A percentile compares a stretch with the other conserved stretches of the same genome.
phyloP scores from a whole-genome alignment of 1,140 invertebrate species.

The Stenopsyche tienmushanensis region DNA sequence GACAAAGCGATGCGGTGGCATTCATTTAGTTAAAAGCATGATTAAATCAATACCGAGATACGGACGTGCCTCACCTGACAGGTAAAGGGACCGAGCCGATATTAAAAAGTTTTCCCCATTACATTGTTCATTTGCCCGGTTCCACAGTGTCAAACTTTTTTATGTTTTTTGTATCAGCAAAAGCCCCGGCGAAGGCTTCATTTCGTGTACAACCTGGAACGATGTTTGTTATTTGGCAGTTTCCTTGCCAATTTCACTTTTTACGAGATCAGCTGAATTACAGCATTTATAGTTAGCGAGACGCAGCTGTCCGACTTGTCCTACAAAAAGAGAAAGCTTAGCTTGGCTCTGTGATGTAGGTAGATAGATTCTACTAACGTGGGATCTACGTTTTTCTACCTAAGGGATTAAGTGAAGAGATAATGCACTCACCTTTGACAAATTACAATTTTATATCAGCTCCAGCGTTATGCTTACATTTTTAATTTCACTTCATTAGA shows the following conservation, averaged over 20 bases:
- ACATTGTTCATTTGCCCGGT: constrained; percentile 14
- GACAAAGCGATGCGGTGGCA: too few relatives aligned
- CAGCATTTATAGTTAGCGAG: background rate
- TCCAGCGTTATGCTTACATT: too few relatives aligned
- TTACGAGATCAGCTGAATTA: background rate
- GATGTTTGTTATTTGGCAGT: background rate
- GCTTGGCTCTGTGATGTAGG: too few relatives aligned
- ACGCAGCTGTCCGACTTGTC: too few relatives aligned
- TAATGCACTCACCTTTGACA: too few relatives aligned
- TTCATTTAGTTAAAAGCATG: too few relatives aligned
- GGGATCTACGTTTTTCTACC: too few relatives aligned
- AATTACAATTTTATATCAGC: too few relatives aligned
- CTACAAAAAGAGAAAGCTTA: too few relatives aligned
- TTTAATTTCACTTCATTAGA: too few relatives aligned
- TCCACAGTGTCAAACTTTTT: constrained; percentile 14
- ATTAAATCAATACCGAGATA: constrained; percentile 14
- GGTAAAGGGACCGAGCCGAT: constrained; percentile 11
- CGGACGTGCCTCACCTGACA: constrained; percentile 8
- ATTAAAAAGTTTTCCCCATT: constrained; percentile 24
- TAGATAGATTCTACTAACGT: too few relatives aligned
- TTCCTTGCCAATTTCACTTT: background rate
- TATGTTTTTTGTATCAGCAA: constrained; percentile 14
- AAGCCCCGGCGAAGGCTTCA: background rate
- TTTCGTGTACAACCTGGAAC: background rate
- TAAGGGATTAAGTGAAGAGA: too few relatives aligned